phyloP scores from a whole-genome alignment of 2,888 invertebrate genomes.

The Branchipolynoe longqiensis region DNA sequence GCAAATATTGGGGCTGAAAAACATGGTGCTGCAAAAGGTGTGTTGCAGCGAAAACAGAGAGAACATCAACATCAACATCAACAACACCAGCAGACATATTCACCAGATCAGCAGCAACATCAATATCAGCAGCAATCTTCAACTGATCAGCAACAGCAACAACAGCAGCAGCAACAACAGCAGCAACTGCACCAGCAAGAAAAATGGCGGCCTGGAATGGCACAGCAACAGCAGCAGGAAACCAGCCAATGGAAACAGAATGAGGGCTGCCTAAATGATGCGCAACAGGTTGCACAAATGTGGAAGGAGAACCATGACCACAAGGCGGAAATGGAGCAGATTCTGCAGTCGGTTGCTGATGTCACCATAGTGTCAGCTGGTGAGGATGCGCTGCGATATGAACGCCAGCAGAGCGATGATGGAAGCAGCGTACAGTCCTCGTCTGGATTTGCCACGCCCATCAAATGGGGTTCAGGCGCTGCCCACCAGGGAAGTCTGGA shows the following conservation, averaged over 20 bases:
- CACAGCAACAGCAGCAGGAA: neutral
- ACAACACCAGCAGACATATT: neutral
- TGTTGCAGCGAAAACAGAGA: neutral
- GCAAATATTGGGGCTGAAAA: neutral
- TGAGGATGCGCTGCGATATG: constrained; percentile 36
- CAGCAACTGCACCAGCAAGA: neutral
- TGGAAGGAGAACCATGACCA: constrained; percentile 64
- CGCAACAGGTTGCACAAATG: constrained; percentile 57
- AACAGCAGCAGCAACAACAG: constrained; percentile 24
- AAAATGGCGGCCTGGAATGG: neutral
- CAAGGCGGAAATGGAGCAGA: constrained; percentile 61
- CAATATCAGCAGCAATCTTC: neutral
- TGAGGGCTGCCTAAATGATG: too few relatives aligned
- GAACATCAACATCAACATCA: neutral
- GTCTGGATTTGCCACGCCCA: constrained; percentile 2
- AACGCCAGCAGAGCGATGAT: constrained; percentile 35
- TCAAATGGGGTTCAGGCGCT: neutral
- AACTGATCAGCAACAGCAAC: constrained; percentile 4
- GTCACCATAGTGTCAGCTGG: constrained; percentile 12
- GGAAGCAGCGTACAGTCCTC: constrained; percentile 25
- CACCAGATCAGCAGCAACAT: neutral
- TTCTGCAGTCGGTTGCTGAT: constrained; percentile 59
- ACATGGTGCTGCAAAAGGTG: neutral
- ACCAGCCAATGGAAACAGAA: too few relatives aligned
- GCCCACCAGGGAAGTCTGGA: neutral